Conservation (phyloP, 2,797 vertebrate genomes). For the Cephalopachus bancanus region DNA sequence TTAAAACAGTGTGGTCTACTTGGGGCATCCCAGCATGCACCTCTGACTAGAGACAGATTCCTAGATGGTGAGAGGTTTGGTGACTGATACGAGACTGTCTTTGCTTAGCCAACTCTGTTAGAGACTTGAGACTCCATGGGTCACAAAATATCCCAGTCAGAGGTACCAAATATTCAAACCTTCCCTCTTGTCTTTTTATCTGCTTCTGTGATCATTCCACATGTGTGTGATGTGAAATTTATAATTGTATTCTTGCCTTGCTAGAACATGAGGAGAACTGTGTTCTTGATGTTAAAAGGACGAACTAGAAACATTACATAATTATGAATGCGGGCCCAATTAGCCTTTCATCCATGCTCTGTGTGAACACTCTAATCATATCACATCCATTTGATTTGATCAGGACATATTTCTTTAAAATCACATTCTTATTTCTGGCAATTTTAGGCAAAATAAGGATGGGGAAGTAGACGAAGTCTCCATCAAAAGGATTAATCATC, state of each 20-base stretch:
- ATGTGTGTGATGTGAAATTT: background rate
- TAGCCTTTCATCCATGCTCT: background rate
- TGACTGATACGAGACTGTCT: background rate
- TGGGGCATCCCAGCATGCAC: no score
- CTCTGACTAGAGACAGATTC: rapidly evolving
- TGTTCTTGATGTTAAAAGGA: background rate
- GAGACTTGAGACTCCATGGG: background rate
- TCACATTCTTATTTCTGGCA: background rate
- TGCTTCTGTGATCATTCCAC: background rate
- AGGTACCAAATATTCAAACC: background rate
- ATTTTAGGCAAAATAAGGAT: background rate
- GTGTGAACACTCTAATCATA: no score
- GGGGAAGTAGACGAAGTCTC: background rate
- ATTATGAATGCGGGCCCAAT: background rate
- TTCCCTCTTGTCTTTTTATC: background rate
- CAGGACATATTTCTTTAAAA: background rate
- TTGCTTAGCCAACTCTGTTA: background rate
- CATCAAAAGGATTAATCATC: background rate
- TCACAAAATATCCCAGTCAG: background rate
- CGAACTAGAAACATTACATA: background rate
- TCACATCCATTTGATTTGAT: background rate
- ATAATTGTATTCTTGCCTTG: rapidly evolving
- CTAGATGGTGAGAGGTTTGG: no score
- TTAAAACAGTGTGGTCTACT: background rate
- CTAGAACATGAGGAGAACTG: background rate